Conservation (phyloP, 23 tunicate species). For the Trididemnum clinides region DNA sequence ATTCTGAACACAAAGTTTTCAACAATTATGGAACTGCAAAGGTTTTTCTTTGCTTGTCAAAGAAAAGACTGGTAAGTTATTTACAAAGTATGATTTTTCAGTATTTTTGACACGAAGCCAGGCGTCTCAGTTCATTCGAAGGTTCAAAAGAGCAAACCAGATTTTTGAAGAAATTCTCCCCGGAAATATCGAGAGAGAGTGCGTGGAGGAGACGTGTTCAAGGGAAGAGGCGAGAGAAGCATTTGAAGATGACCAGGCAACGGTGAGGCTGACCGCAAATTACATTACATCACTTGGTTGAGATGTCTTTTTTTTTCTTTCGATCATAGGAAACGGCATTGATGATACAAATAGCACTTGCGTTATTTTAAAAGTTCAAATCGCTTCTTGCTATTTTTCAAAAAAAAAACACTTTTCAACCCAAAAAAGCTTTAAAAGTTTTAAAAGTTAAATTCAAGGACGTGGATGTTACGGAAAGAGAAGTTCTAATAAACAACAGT, state of each 20-base stretch:
- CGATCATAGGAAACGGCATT: too few relatives aligned
- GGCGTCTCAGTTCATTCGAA: constrained; percentile 50
- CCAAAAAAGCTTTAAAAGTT: too few relatives aligned
- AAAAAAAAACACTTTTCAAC: too few relatives aligned
- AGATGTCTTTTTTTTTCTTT: not conserved
- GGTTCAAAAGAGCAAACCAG: constrained; percentile 50
- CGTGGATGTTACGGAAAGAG: too few relatives aligned
- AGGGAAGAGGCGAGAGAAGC: constrained; percentile 73
- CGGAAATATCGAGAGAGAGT: constrained; percentile 62
- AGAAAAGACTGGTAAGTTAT: too few relatives aligned
- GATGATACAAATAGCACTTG: too few relatives aligned
- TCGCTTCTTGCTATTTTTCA: too few relatives aligned
- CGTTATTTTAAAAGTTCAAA: too few relatives aligned
- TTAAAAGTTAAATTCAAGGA: too few relatives aligned
- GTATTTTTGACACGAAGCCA: constrained; percentile 46
- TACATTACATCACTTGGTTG: not conserved
- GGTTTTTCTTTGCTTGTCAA: not conserved
- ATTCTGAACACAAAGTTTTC: too few relatives aligned
- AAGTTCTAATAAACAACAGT: too few relatives aligned
- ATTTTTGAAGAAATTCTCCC: constrained; percentile 40
- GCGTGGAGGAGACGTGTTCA: constrained; percentile 55
- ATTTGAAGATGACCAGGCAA: constrained; percentile 45
- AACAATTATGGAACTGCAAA: not conserved
- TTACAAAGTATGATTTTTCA: constrained; percentile 18
- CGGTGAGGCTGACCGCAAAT: constrained; percentile 17